A percentile compares a stretch with the other conserved stretches of the same genome.
phyloP scores from a whole-genome alignment of 1,140 invertebrate species.

The Platyura marginata region DNA sequence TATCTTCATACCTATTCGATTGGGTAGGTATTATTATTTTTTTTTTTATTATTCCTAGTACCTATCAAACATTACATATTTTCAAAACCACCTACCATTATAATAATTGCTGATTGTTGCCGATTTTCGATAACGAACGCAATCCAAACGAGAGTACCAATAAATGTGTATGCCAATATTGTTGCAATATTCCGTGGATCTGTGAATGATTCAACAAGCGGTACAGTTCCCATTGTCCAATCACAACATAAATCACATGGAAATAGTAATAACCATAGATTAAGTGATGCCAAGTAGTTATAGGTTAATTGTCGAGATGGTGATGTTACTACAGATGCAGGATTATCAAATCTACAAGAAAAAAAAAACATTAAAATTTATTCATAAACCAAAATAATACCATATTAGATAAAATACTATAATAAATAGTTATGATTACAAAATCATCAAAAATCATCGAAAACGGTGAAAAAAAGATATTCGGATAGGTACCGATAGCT shows the following conservation, averaged over 20 bases:
- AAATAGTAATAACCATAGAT: conserved; percentile 76
- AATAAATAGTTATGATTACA: too few relatives aligned
- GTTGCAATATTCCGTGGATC: conserved; percentile 79
- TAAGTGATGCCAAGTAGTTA: conserved; percentile 80
- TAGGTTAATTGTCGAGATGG: conserved; percentile 79
- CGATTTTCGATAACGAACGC: conserved; percentile 45
- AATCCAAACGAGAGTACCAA: conserved; percentile 41
- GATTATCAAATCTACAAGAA: conserved; percentile 79
- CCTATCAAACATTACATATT: too few relatives aligned
- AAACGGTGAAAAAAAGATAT: too few relatives aligned
- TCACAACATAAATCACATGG: conserved; percentile 87
- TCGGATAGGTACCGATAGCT: too few relatives aligned
- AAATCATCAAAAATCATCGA: neutral
- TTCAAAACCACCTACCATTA: conserved; percentile 44
- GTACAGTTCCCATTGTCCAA: conserved; percentile 97
- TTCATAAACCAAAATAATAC: too few relatives aligned
- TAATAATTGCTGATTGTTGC: conserved; percentile 50
- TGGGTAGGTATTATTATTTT: too few relatives aligned
- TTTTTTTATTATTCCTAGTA: too few relatives aligned
- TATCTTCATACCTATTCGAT: too few relatives aligned
- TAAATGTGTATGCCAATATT: conserved; percentile 41
- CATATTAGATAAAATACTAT: too few relatives aligned
- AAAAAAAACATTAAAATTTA: too few relatives aligned
- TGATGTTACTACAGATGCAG: conserved; percentile 58
- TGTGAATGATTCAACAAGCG: conserved; percentile 55